Evolutionary conservation across 2,888 invertebrate species (phyloP).

Genomic region (Xestia xanthographa): DNA sequence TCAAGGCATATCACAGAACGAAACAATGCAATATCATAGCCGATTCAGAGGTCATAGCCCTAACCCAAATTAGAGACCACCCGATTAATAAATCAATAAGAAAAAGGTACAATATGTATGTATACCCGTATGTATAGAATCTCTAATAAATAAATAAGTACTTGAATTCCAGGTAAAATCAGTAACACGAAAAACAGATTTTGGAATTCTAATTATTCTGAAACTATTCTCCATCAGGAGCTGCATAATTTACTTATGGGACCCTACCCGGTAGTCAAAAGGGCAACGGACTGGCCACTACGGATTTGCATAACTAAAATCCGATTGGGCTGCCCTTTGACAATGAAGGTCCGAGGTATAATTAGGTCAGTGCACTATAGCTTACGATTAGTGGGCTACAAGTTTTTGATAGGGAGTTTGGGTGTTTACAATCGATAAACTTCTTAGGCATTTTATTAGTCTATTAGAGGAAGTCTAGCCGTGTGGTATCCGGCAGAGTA

Average conservation of each 20-base stretch:
- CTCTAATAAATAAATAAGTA: constrained; percentile 21
- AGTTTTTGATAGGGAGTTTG: neutral
- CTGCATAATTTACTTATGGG: constrained; percentile 58
- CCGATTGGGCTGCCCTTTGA: constrained; percentile 69
- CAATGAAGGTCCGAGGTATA: constrained; percentile 46
- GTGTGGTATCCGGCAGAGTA: too few relatives aligned
- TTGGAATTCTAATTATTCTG: constrained; percentile 36
- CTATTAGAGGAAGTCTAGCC: too few relatives aligned
- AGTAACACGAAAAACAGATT: constrained; percentile 31
- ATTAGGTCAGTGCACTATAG: constrained; percentile 49
- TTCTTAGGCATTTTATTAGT: neutral
- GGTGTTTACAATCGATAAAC: neutral
- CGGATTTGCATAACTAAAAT: constrained; percentile 70
- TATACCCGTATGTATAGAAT: neutral
- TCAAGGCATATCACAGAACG: too few relatives aligned
- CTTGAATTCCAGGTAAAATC: constrained; percentile 8
- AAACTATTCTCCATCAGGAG: constrained; percentile 43
- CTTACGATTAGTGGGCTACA: constrained; percentile 12
- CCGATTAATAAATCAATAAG: constrained; percentile 6
- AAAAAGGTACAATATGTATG: too few relatives aligned
- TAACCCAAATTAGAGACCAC: neutral
- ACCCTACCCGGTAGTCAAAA: constrained; percentile 40
- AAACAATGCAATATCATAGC: constrained; percentile 1
- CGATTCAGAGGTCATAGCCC: neutral
- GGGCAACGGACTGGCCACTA: constrained; percentile 55